phyloP scores from a whole-genome alignment of 2,113 vertebrate genomes.

The Centropus bengalensis region DNA sequence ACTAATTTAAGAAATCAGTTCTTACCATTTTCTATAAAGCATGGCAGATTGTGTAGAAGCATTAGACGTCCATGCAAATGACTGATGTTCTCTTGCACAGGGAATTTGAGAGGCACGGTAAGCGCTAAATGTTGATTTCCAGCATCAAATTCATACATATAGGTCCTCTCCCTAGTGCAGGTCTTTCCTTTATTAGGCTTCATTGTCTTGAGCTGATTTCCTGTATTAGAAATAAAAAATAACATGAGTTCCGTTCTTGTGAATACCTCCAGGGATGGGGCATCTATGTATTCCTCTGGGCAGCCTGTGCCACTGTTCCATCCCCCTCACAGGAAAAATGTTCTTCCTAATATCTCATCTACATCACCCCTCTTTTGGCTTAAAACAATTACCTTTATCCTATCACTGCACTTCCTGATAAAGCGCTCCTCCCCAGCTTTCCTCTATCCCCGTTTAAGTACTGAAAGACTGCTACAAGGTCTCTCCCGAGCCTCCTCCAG shows the following conservation, averaged over 20 bases:
- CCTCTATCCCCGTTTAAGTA: too few relatives aligned
- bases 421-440: too few relatives aligned
- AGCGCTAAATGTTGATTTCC: slow-evolving; percentile 84
- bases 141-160: slow-evolving; percentile 86
- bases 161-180: slow-evolving; percentile 83
- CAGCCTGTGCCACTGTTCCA: too few relatives aligned
- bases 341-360: too few relatives aligned
- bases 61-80: slow-evolving; percentile 91
- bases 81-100: slow-evolving; percentile 85
- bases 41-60: slow-evolving; percentile 90
- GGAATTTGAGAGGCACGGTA: slow-evolving; percentile 89
- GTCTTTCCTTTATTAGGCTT: slow-evolving; percentile 85
- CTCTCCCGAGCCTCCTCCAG: too few relatives aligned
- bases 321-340: too few relatives aligned
- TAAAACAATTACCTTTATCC: too few relatives aligned
- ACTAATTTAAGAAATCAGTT: background rate
- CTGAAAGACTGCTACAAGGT: too few relatives aligned
- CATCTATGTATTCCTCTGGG: too few relatives aligned
- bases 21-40: slow-evolving; percentile 92
- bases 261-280: too few relatives aligned
- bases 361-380: too few relatives aligned
- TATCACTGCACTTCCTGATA: too few relatives aligned
- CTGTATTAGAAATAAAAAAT: background rate
- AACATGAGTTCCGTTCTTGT: background rate
- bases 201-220: slow-evolving; percentile 72